These are phyloP conservation scores for Rhagoletis zephyria DNA, from an alignment of 1,140 invertebrate species.

Conservation along the genomic window DNA sequence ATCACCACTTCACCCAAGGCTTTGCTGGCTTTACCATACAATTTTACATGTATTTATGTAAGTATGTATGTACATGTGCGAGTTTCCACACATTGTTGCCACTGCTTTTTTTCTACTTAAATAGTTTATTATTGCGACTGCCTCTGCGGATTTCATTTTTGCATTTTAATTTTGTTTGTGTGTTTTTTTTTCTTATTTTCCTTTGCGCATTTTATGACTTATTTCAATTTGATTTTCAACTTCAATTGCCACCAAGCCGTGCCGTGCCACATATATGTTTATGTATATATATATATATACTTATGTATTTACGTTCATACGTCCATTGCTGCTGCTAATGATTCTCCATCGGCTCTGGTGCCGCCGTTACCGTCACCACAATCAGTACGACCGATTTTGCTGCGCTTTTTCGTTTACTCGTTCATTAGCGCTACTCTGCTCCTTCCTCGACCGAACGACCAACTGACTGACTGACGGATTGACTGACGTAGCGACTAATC, in stretches of 20 bases:
- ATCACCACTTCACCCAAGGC: background rate
- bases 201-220: constrained; percentile 30
- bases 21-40: too few relatives aligned
- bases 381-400: background rate
- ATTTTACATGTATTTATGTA: too few relatives aligned
- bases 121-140: constrained; percentile 22
- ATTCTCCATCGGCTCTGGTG: background rate
- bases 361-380: background rate
- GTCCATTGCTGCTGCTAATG: background rate
- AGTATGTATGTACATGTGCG: background rate
- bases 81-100: constrained; percentile 16
- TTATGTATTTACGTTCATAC: background rate
- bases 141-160: background rate
- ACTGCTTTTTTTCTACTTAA: background rate
- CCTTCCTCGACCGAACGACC: background rate
- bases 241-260: constrained; percentile 18
- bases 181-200: background rate
- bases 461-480: background rate
- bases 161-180: background rate
- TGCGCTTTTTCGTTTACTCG: constrained; percentile 38
- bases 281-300: too few relatives aligned
- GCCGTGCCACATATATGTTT: background rate
- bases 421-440: constrained; percentile 12
- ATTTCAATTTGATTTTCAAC: constrained; percentile 44
- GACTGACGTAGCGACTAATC: background rate